Percentiles rank a stretch among this genome's conserved stretches.
Evolutionary conservation across 2,888 invertebrate species (phyloP).

Genomic region (Agriopis marginaria): DNA sequence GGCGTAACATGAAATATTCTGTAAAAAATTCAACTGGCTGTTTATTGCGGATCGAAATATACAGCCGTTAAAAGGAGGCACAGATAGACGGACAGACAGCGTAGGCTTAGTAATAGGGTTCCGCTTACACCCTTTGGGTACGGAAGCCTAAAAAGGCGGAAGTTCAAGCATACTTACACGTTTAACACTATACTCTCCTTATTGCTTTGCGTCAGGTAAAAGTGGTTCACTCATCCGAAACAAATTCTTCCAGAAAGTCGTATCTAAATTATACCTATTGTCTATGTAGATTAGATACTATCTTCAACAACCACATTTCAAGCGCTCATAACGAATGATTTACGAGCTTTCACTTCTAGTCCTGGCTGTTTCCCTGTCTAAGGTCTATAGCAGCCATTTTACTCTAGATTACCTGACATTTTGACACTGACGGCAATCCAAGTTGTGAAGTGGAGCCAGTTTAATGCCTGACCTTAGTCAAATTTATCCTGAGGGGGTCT

Average conservation of each 20-base stretch:
- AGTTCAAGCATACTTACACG: too few species aligned
- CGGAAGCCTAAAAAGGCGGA: too few species aligned
- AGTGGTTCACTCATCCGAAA: too few species aligned
- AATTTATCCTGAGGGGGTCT: not conserved
- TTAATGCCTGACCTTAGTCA: not conserved
- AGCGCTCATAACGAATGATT: slow-evolving; percentile 21
- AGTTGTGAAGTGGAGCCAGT: slow-evolving; percentile 19
- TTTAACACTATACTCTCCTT: too few species aligned
- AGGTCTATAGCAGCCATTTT: slow-evolving; percentile 15
- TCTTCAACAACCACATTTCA: slow-evolving; percentile 16
- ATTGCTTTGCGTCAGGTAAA: too few species aligned
- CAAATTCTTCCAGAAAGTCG: not conserved
- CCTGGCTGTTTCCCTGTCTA: slow-evolving; percentile 8
- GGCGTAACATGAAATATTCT: too few species aligned
- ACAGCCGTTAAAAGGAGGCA: too few species aligned
- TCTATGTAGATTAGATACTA: slow-evolving; percentile 5
- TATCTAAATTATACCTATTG: not conserved
- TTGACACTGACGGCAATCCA: slow-evolving; percentile 31
- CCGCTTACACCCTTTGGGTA: too few species aligned
- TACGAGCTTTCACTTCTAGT: slow-evolving; percentile 16
- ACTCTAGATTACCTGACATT: slow-evolving; percentile 25
- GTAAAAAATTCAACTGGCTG: too few species aligned
- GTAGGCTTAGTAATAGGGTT: too few species aligned
- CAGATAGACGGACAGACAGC: too few species aligned
- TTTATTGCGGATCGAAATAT: too few species aligned